Evolutionary conservation across 2,888 invertebrate species (phyloP).

Genomic region (Petrophora chlorosata): DNA sequence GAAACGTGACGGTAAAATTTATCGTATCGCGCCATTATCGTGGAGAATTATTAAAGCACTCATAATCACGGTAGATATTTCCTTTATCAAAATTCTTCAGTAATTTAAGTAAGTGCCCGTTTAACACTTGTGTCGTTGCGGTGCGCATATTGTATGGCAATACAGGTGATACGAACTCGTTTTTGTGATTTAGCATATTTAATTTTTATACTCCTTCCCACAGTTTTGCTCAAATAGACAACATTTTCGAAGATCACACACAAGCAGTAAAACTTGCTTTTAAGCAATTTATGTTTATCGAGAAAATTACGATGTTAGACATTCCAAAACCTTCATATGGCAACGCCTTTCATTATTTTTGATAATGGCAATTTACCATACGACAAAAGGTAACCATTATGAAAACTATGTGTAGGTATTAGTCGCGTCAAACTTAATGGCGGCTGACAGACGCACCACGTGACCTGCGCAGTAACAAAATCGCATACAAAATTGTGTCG

Average conservation of each 20-base stretch:
- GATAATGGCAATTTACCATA: conserved; percentile 2
- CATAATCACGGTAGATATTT: background rate
- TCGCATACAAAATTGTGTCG: no score
- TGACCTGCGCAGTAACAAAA: no score
- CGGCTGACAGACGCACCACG: no score
- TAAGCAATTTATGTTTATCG: background rate
- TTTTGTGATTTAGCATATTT: conserved; percentile 11
- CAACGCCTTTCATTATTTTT: conserved; percentile 4
- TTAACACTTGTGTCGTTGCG: conserved; percentile 10
- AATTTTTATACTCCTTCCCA: background rate
- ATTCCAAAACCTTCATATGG: conserved; percentile 1
- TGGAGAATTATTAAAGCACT: no score
- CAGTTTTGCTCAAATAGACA: conserved; percentile 1
- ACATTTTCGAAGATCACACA: conserved; percentile 40
- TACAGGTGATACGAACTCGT: conserved; percentile 6
- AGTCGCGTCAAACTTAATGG: no score
- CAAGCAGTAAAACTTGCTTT: conserved; percentile 18
- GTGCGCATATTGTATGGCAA: background rate
- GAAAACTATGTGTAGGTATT: conserved; percentile 8
- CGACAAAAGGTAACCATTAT: background rate
- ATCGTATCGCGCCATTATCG: no score
- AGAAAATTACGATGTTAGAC: conserved; percentile 1
- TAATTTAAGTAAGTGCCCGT: background rate
- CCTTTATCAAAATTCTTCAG: background rate
- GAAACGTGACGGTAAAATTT: no score